Evolutionary conservation across 2,888 invertebrate species (phyloP).

Genomic region (Scaptomyza polygonia): DNA sequence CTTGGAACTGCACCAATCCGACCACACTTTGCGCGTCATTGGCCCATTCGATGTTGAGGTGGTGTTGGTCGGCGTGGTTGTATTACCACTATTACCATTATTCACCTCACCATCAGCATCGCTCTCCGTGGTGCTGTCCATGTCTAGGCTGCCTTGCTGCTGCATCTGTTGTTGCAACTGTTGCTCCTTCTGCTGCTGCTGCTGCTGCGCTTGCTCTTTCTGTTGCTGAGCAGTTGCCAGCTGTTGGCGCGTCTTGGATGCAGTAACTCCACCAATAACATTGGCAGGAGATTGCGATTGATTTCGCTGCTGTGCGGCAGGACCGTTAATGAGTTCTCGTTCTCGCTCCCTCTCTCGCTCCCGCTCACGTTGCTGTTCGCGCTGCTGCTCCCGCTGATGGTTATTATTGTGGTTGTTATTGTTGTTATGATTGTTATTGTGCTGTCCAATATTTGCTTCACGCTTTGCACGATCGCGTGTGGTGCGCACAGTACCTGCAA

Average conservation of each 20-base stretch:
- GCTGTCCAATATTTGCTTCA: constrained; percentile 81
- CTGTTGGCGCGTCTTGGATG: constrained; percentile 73
- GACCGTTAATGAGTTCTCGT: constrained; percentile 37
- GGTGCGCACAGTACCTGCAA: constrained; percentile 82
- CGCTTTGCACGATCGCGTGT: constrained; percentile 84
- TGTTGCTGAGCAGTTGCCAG: constrained; percentile 64
- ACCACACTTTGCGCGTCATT: constrained; percentile 91
- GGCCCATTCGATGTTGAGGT: constrained; percentile 83
- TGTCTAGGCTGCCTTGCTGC: constrained; percentile 72
- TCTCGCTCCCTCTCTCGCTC: constrained; percentile 22
- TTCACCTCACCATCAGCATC: constrained; percentile 78
- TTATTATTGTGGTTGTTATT: constrained; percentile 44
- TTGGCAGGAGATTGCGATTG: constrained; percentile 72
- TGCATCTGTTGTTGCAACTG: constrained; percentile 56
- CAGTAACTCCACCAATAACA: constrained; percentile 53
- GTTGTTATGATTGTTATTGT: constrained; percentile 67
- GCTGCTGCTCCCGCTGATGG: constrained; percentile 40
- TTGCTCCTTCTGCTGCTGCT: constrained; percentile 61
- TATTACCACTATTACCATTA: constrained; percentile 67
- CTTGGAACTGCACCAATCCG: constrained; percentile 88
- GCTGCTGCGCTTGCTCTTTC: constrained; percentile 61
- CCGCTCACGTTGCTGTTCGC: constrained; percentile 42
- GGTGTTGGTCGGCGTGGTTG: constrained; percentile 57
- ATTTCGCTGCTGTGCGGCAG: constrained; percentile 42
- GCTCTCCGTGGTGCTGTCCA: constrained; percentile 82